These are phyloP conservation scores for Macquaria ambigua DNA, from an alignment of 2,113 vertebrate species.

Conservation along the genomic window DNA sequence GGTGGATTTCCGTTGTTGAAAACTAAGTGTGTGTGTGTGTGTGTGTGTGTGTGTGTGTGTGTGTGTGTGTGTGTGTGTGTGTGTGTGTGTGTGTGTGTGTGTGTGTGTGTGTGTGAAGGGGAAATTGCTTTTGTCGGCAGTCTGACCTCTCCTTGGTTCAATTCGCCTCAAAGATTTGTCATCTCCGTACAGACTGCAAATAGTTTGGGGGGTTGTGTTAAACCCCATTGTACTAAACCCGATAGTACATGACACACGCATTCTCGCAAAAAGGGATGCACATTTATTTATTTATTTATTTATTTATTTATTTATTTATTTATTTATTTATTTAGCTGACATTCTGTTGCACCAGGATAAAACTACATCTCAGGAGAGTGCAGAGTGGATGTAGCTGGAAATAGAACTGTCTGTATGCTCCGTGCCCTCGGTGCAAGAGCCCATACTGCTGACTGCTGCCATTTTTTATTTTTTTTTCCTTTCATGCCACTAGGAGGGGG, in stretches of 20 bases:
- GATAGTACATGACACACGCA: conserved; percentile 17
- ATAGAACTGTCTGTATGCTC: conserved; percentile 66
- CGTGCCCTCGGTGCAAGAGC: conserved; percentile 36
- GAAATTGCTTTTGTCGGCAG: conserved; percentile 68
- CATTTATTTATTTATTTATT: conserved; percentile 1
- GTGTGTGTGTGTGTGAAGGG: conserved; percentile 21
- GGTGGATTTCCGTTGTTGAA: conserved; percentile 7
- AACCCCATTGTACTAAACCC: conserved; percentile 51
- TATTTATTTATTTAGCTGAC: conserved; percentile 44
- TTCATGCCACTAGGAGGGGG: conserved; percentile 4
- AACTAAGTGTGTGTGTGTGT: neutral
- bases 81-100: neutral
- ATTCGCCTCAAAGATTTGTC: conserved; percentile 61
- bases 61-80: conserved; percentile 15
- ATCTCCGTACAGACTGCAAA: conserved; percentile 58
- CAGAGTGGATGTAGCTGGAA: conserved; percentile 62
- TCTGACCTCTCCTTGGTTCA: conserved; percentile 59
- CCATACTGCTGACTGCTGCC: conserved; percentile 62
- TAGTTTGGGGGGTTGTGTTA: conserved; percentile 58
- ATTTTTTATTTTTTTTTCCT: conserved; percentile 12
- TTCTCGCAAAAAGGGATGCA: conserved; percentile 20
- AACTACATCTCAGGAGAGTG: conserved; percentile 56
- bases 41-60: conserved; percentile 10
- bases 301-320: neutral
- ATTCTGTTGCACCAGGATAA: conserved; percentile 47